A percentile compares a stretch with the other conserved stretches of the same genome.
Evolutionary conservation across 2,888 invertebrate species (phyloP).

Genomic region (Erebia aethiops): DNA sequence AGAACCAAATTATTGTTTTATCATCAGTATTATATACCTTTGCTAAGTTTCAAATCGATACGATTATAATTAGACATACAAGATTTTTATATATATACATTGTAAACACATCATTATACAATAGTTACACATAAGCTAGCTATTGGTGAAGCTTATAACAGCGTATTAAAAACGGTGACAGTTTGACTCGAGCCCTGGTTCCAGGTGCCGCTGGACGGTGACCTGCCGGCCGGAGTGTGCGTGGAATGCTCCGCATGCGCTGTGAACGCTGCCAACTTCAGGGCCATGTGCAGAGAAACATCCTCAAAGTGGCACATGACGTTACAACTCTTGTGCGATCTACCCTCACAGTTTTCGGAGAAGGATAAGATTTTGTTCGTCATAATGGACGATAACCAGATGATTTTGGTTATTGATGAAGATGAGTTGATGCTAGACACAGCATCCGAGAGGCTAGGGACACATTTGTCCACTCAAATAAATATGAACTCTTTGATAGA

Average conservation of each 20-base stretch:
- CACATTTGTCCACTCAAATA: constrained; percentile 18
- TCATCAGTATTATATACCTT: too few species aligned
- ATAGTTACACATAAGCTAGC: too few species aligned
- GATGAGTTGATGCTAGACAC: constrained; percentile 24
- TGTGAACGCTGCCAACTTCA: constrained; percentile 62
- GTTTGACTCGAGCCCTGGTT: constrained; percentile 70
- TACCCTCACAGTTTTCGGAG: constrained; percentile 45
- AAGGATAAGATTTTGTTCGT: constrained; percentile 47
- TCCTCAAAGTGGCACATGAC: constrained; percentile 56
- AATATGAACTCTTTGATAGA: neutral
- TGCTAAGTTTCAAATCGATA: too few species aligned
- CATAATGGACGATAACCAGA: constrained; percentile 50
- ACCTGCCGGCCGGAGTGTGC: constrained; percentile 67
- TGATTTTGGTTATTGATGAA: constrained; percentile 49
- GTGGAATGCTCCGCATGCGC: constrained; percentile 58
- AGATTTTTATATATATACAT: too few species aligned
- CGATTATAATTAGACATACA: too few species aligned
- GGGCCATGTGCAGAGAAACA: constrained; percentile 56
- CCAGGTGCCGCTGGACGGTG: constrained; percentile 66
- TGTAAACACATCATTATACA: too few species aligned
- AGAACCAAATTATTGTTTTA: too few species aligned
- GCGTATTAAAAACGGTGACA: constrained; percentile 48
- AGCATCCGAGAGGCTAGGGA: constrained; percentile 30
- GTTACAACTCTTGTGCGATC: constrained; percentile 51
- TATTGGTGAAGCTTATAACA: too few species aligned